These are phyloP conservation scores for Andinoacara biseriatus DNA, from an alignment of 2,113 vertebrate genomes.

Conservation along the genomic window DNA sequence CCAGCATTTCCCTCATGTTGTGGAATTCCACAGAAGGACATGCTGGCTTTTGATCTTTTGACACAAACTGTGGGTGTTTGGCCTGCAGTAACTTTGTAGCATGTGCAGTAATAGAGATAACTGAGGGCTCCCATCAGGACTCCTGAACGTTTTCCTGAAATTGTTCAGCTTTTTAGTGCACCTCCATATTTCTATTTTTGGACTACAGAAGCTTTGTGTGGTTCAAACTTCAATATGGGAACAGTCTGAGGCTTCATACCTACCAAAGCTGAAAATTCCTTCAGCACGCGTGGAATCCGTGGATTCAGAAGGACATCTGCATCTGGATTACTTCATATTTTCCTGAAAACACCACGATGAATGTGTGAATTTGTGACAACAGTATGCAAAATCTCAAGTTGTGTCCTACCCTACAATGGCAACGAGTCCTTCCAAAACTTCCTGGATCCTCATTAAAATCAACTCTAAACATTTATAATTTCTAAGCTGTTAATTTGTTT, in stretches of 20 bases:
- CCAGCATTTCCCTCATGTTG: no score
- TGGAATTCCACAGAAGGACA: neutral
- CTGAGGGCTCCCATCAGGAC: neutral
- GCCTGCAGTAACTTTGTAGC: neutral
- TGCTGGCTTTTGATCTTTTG: neutral
- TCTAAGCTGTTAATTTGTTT: neutral
- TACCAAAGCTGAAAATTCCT: neutral
- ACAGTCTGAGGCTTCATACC: neutral
- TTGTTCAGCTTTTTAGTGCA: neutral
- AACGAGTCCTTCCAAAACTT: neutral
- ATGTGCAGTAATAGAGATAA: neutral
- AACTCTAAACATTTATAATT: fast-evolving
- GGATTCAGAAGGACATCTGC: neutral
- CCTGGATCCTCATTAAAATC: neutral
- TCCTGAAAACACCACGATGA: neutral
- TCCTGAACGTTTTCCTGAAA: neutral
- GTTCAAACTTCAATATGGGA: neutral
- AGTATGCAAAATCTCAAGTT: neutral
- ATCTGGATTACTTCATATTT: neutral
- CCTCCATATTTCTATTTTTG: neutral
- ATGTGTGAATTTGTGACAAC: neutral
- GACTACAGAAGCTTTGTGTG: neutral
- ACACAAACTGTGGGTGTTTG: neutral
- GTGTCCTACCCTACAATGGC: neutral
- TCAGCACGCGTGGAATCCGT: neutral